phyloP scores from a whole-genome alignment of 2,113 vertebrate species.

The Nycticorax nycticorax region DNA sequence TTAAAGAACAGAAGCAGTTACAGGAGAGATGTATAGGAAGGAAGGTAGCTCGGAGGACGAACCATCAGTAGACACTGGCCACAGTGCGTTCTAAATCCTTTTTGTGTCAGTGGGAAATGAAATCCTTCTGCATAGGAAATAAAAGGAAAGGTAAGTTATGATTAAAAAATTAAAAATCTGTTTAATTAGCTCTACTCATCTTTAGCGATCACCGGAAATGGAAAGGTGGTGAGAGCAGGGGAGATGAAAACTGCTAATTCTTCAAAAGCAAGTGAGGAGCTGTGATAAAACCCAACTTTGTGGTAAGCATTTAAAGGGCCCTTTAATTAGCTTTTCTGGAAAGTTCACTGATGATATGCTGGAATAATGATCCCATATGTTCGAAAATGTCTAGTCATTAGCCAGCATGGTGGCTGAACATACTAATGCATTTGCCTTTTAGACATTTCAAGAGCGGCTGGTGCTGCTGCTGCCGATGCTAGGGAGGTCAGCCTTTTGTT shows the following conservation, averaged over 20 bases:
- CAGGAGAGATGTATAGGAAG: neutral
- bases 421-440: constrained; percentile 73
- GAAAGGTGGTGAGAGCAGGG: constrained; percentile 34
- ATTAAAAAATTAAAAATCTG: constrained; percentile 56
- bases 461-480: constrained; percentile 9
- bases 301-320: constrained; percentile 75
- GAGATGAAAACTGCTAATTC: constrained; percentile 59
- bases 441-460: constrained; percentile 39
- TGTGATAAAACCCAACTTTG: constrained; percentile 72
- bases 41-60: neutral
- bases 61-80: neutral
- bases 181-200: constrained; percentile 70
- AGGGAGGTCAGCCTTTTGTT: constrained; percentile 58
- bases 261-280: constrained; percentile 59
- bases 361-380: constrained; percentile 75
- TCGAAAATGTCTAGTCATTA: constrained; percentile 75
- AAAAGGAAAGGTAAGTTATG: constrained; percentile 58
- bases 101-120: constrained; percentile 32
- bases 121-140: constrained; percentile 38
- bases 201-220: constrained; percentile 56
- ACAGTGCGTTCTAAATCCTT: neutral
- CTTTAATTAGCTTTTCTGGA: constrained; percentile 81
- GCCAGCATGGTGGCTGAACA: constrained; percentile 70
- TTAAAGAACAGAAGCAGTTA: constrained; percentile 39
- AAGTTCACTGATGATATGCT: constrained; percentile 76